These are phyloP conservation scores for Cochlearius cochlearius DNA, from an alignment of 2,113 vertebrate genomes.

Conservation along the genomic window DNA sequence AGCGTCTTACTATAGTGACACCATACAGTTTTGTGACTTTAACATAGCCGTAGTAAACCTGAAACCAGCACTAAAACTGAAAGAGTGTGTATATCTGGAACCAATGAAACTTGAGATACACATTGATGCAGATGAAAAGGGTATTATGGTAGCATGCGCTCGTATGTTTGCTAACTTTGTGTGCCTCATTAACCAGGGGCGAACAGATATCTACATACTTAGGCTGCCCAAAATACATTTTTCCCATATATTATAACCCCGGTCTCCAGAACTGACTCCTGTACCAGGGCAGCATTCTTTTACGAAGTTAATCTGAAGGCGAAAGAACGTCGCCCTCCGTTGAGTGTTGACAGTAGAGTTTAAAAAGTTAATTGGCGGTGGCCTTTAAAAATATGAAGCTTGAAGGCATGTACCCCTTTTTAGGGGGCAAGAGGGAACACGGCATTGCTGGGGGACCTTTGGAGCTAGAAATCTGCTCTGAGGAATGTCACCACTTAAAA, in stretches of 20 bases:
- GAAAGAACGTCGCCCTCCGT: rapidly evolving
- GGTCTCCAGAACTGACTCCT: background rate
- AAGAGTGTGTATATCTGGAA: slow-evolving; percentile 10
- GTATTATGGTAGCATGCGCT: background rate
- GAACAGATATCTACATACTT: background rate
- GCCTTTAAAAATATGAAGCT: background rate
- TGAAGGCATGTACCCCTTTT: background rate
- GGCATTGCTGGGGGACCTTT: background rate
- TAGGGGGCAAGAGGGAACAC: background rate
- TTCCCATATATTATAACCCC: background rate
- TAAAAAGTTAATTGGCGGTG: background rate
- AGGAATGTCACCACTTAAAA: slow-evolving; percentile 22
- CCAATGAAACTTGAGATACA: slow-evolving; percentile 40
- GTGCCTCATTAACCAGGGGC: background rate
- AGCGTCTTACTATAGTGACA: background rate
- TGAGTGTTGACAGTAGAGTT: background rate
- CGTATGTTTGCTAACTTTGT: background rate
- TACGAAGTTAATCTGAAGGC: background rate
- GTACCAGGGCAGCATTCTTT: background rate
- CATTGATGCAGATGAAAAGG: background rate
- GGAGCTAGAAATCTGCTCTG: background rate
- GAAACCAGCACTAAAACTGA: slow-evolving; percentile 33
- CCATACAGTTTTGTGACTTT: background rate
- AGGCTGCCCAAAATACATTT: background rate
- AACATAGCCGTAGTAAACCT: background rate